These are phyloP conservation scores for Microcebus tavaratra DNA, from an alignment of 2,113 vertebrate species.

Conservation along the genomic window DNA sequence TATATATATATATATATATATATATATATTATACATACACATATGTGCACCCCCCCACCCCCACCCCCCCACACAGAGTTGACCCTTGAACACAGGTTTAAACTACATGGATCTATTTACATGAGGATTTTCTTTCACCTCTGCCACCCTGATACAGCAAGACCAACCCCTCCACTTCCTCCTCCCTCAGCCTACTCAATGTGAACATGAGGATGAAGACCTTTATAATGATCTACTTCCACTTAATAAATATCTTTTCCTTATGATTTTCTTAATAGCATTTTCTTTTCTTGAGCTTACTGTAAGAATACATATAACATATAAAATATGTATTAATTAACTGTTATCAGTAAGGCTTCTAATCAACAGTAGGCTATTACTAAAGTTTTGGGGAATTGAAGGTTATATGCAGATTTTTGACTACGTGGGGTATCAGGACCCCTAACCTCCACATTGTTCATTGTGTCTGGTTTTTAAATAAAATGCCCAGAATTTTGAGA, in stretches of 20 bases:
- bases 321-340: neutral
- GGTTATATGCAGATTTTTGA: neutral
- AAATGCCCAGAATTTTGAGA: conserved; percentile 33
- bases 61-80: neutral
- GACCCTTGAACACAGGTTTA: neutral
- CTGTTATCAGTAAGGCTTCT: neutral
- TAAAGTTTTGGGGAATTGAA: neutral
- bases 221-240: neutral
- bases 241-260: neutral
- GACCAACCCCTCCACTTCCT: too few relatives aligned
- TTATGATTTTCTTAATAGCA: neutral
- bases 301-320: neutral
- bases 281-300: neutral
- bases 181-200: neutral
- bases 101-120: neutral
- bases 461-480: neutral
- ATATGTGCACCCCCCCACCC: neutral
- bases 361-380: neutral
- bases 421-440: neutral
- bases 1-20: too few relatives aligned
- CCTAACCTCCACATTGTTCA: neutral
- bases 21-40: too few relatives aligned
- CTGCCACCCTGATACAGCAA: neutral
- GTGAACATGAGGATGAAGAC: neutral
- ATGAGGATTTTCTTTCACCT: neutral